These are phyloP conservation scores for Bergia sp. DNA, from an alignment of 92 coral and sea anemone genomes.

Conservation along the genomic window DNA sequence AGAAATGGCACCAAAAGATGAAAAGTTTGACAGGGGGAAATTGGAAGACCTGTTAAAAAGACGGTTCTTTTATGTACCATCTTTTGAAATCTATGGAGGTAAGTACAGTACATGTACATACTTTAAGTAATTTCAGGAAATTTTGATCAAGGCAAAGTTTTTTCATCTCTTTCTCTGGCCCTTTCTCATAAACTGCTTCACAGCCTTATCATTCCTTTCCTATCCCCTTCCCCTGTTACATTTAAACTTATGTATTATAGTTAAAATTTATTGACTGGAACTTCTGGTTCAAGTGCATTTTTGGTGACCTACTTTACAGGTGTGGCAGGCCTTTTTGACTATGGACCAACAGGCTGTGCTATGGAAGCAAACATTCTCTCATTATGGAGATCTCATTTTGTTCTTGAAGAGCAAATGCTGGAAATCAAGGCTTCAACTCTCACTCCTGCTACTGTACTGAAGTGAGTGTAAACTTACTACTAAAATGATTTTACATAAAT, in stretches of 20 bases:
- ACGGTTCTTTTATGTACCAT: constrained; percentile 96
- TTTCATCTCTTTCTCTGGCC: no score
- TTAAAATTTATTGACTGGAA: neutral
- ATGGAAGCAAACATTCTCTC: constrained; percentile 93
- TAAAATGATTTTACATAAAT: no score
- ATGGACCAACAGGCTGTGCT: constrained; percentile 98
- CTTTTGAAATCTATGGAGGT: constrained; percentile 99
- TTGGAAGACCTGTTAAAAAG: constrained; percentile 92
- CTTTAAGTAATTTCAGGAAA: neutral
- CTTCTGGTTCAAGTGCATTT: neutral
- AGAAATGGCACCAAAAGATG: constrained; percentile 87
- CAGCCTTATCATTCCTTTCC: no score
- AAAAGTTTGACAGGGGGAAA: constrained; percentile 94
- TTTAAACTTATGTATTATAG: no score
- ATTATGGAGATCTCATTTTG: constrained; percentile 96
- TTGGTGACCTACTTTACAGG: constrained; percentile 51
- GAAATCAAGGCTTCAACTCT: constrained; percentile 92
- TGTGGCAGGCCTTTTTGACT: constrained; percentile 98
- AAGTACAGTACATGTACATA: neutral
- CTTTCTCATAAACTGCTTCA: no score
- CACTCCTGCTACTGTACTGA: constrained; percentile 89
- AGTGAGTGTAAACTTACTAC: constrained; percentile 60
- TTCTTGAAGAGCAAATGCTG: constrained; percentile 96
- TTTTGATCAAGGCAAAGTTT: neutral
- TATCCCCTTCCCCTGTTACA: no score